Percentiles rank a stretch among this genome's conserved stretches.
phyloP scores from a whole-genome alignment of 2,888 invertebrate species.

The Hedya salicella region DNA sequence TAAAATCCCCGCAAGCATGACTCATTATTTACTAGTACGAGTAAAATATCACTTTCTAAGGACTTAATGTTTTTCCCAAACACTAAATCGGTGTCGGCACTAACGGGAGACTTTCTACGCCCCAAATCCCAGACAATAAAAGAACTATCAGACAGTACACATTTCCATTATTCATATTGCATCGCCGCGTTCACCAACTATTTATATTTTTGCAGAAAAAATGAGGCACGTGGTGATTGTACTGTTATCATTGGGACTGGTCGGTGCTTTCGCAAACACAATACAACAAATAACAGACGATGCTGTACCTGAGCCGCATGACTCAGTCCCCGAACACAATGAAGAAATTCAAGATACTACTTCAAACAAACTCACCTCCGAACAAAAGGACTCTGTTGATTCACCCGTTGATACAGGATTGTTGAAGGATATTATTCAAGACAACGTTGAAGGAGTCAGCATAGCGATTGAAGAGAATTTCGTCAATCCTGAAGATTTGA shows the following conservation, averaged over 20 bases:
- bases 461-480: constrained; percentile 63
- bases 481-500: constrained; percentile 45
- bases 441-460: constrained; percentile 52
- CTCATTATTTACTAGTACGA: constrained; percentile 22
- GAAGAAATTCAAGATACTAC: constrained; percentile 48
- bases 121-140: constrained; percentile 68
- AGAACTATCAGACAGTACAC: constrained; percentile 47
- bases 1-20: background rate
- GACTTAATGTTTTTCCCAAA: constrained; percentile 37
- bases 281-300: constrained; percentile 55
- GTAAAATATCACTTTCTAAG: constrained; percentile 29
- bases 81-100: constrained; percentile 30
- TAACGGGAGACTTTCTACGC: constrained; percentile 70
- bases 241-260: constrained; percentile 60
- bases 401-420: constrained; percentile 45
- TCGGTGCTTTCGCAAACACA: constrained; percentile 58
- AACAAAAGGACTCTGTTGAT: constrained; percentile 55
- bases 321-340: constrained; percentile 55
- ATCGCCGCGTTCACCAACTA: constrained; percentile 36
- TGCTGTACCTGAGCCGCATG: constrained; percentile 51
- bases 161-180: constrained; percentile 24
- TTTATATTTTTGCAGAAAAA: constrained; percentile 64
- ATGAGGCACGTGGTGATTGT: constrained; percentile 63
- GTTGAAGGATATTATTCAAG: constrained; percentile 42
- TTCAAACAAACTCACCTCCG: constrained; percentile 52